phyloP scores from a whole-genome alignment of 92 coral and sea anemone genomes.

The Siderastrea siderea region DNA sequence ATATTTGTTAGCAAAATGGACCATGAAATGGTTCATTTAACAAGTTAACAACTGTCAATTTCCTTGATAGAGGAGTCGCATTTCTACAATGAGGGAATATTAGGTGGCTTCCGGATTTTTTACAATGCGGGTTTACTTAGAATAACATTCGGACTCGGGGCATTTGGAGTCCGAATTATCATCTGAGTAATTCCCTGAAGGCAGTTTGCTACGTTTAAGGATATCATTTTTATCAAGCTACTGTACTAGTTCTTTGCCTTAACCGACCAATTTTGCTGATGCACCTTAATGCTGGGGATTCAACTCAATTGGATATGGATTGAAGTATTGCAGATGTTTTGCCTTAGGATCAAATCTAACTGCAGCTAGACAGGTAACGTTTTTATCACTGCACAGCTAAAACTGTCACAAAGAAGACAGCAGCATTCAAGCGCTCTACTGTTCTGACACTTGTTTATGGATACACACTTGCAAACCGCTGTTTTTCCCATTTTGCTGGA shows the following conservation, averaged over 20 bases:
- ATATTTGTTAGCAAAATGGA: not conserved
- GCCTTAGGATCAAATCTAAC: not conserved
- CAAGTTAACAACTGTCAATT: not conserved
- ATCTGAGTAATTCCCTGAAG: not conserved
- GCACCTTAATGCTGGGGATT: not conserved
- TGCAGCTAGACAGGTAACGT: not conserved
- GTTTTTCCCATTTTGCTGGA: not conserved
- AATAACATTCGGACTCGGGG: too few relatives aligned
- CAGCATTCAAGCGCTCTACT: not conserved
- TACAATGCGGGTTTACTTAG: too few relatives aligned
- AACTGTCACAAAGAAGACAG: not conserved
- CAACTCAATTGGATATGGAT: not conserved
- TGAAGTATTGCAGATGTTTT: not conserved
- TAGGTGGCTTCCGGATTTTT: too few relatives aligned
- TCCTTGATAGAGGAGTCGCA: not conserved
- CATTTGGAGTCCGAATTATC: not conserved
- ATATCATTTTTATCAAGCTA: not conserved
- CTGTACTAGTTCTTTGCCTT: not conserved
- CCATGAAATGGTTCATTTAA: constrained; percentile 23
- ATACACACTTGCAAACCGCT: constrained; percentile 7
- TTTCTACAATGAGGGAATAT: too few relatives aligned
- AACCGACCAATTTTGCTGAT: not conserved
- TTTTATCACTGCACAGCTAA: not conserved
- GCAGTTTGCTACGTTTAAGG: not conserved
- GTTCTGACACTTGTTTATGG: constrained; percentile 7